phyloP scores from a whole-genome alignment of 37 sponge, comb jelly and placozoan genomes.

The Diacarnus erythraeanus region DNA sequence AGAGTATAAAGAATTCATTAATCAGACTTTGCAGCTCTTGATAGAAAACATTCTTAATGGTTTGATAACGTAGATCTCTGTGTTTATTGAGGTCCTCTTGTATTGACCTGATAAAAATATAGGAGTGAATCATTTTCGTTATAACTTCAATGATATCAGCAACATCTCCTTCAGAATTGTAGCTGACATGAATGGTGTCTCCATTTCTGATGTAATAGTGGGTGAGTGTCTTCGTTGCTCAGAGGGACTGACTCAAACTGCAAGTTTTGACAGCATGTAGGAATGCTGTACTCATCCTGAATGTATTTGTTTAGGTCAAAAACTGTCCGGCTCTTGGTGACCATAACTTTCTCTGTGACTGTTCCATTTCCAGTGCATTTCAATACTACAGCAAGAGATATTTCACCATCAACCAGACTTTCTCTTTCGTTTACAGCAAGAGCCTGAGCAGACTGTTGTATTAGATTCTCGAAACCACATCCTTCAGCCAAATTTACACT shows the following conservation, averaged over 20 bases:
- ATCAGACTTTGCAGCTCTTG: not conserved
- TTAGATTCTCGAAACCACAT: no score
- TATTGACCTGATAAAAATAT: not conserved
- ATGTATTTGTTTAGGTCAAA: not conserved
- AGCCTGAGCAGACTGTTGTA: no score
- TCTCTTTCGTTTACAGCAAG: no score
- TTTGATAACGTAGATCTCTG: not conserved
- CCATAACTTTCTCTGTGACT: no score
- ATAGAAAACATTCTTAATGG: not conserved
- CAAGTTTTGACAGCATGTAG: not conserved
- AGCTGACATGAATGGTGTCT: not conserved
- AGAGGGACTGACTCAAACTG: not conserved
- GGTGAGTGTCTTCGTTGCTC: not conserved
- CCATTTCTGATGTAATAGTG: slow-evolving; percentile 9
- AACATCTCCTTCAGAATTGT: not conserved
- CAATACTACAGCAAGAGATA: no score
- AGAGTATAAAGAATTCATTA: not conserved
- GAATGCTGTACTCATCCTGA: not conserved
- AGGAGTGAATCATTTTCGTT: not conserved
- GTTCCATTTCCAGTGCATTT: no score
- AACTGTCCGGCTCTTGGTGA: no score
- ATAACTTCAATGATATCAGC: not conserved
- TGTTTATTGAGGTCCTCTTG: not conserved
- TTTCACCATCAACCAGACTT: no score
- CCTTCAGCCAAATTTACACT: no score